Evolutionary conservation across 2,888 invertebrate genomes (phyloP).

Genomic region (Elmis aenea): DNA sequence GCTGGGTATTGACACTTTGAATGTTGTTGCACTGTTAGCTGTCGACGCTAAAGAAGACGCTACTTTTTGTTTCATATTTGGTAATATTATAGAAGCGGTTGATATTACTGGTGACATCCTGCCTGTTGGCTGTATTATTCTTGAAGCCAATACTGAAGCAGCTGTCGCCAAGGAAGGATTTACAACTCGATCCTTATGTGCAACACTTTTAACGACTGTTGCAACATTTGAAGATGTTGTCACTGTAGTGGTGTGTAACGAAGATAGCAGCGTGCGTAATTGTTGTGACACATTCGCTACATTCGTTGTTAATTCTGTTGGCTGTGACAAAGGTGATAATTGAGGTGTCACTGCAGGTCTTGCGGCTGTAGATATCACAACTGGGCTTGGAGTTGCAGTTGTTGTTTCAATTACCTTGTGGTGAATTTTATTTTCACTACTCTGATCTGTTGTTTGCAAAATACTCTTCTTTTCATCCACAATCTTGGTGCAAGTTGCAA

Average conservation of each 20-base stretch:
- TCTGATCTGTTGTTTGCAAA: constrained; percentile 1
- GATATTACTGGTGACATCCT: constrained; percentile 30
- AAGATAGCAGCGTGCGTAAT: constrained; percentile 61
- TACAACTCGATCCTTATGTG: constrained; percentile 34
- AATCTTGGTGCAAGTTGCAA: constrained; percentile 8
- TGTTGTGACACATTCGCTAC: constrained; percentile 69
- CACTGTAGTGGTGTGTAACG: constrained; percentile 55
- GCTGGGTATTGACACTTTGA: too few species aligned
- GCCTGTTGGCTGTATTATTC: constrained; percentile 35
- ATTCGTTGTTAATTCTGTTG: constrained; percentile 65
- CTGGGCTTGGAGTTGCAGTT: constrained; percentile 24
- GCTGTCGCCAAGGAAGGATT: constrained; percentile 35
- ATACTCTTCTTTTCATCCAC: background rate
- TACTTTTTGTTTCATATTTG: constrained; percentile 36
- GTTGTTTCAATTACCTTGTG: constrained; percentile 20
- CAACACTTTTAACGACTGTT: constrained; percentile 39
- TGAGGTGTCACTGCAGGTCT: constrained; percentile 57
- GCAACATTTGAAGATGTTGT: constrained; percentile 51
- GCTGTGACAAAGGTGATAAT: constrained; percentile 66
- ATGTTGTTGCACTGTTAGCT: background rate
- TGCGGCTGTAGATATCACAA: constrained; percentile 25
- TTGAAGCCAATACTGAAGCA: constrained; percentile 29
- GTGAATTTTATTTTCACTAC: background rate
- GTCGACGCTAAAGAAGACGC: constrained; percentile 2
- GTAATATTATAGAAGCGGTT: constrained; percentile 36